These are phyloP conservation scores for Bradypus variegatus DNA, from an alignment of 2,797 vertebrate genomes.

Conservation along the genomic window DNA sequence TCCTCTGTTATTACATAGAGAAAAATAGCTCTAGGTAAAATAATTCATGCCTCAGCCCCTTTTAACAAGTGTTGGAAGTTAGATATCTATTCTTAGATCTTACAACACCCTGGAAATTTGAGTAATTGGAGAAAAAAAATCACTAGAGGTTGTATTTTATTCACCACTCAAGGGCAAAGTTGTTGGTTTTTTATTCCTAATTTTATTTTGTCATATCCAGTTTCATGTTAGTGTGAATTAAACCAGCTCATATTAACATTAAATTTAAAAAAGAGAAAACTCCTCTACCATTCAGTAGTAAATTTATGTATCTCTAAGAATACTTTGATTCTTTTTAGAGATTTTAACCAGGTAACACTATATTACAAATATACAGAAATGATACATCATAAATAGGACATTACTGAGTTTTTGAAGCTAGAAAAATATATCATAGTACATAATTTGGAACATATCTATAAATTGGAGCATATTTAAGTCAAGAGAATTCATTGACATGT, in stretches of 20 bases:
- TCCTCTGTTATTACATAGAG: not conserved
- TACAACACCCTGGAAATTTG: not conserved
- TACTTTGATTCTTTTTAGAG: conserved; percentile 36
- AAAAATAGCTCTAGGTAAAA: not conserved
- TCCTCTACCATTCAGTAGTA: conserved; percentile 2
- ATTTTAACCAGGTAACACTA: conserved; percentile 16
- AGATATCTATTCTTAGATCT: not conserved
- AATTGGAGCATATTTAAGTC: conserved; percentile 2
- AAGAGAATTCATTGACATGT: not conserved
- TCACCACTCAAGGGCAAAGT: not conserved
- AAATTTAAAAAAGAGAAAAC: conserved; percentile 35
- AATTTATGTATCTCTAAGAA: conserved; percentile 32
- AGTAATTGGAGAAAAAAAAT: not conserved
- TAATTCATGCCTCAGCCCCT: not conserved
- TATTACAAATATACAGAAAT: conserved; percentile 43
- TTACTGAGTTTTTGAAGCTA: conserved; percentile 37
- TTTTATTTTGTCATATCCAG: conserved; percentile 21
- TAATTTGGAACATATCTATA: conserved; percentile 32
- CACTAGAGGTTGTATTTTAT: conserved; percentile 13
- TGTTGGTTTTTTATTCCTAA: not conserved
- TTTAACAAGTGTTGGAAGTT: not conserved
- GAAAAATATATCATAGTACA: conserved; percentile 37
- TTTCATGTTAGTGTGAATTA: conserved; percentile 17
- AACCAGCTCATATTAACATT: not conserved
- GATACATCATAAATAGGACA: conserved; percentile 38